These are phyloP conservation scores for Emys orbicularis DNA, from an alignment of 2,797 vertebrate species.

Conservation along the genomic window DNA sequence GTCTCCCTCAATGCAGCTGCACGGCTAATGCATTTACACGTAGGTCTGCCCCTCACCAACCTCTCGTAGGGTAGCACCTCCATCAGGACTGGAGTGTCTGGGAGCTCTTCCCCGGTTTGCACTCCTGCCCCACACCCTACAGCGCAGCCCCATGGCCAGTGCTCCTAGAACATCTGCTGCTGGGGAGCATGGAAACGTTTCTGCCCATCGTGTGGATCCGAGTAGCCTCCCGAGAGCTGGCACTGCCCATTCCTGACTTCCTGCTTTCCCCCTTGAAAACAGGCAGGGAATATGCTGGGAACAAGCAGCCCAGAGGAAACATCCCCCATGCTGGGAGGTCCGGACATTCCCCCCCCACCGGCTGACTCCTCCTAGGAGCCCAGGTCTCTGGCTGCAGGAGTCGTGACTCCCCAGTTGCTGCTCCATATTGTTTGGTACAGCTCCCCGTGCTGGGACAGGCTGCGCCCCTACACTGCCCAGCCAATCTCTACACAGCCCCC, in stretches of 20 bases:
- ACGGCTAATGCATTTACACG: neutral
- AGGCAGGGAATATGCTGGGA: neutral
- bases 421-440: too few relatives aligned
- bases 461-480: too few relatives aligned
- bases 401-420: too few relatives aligned
- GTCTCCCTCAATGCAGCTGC: neutral
- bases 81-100: neutral
- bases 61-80: neutral
- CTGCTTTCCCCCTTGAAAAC: neutral
- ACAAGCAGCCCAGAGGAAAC: neutral
- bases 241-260: neutral
- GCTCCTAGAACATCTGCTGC: neutral
- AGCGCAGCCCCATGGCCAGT: too few relatives aligned
- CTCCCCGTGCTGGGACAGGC: too few relatives aligned
- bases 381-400: too few relatives aligned
- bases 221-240: neutral
- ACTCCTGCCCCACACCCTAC: too few relatives aligned
- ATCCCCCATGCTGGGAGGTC: neutral
- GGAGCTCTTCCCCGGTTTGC: neutral
- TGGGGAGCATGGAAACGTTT: neutral
- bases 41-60: neutral
- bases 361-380: neutral
- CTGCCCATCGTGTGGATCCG: neutral
- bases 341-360: neutral
- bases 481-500: neutral